phyloP scores from a whole-genome alignment of 1,140 invertebrate genomes.

The Sitodiplosis mosellana region DNA sequence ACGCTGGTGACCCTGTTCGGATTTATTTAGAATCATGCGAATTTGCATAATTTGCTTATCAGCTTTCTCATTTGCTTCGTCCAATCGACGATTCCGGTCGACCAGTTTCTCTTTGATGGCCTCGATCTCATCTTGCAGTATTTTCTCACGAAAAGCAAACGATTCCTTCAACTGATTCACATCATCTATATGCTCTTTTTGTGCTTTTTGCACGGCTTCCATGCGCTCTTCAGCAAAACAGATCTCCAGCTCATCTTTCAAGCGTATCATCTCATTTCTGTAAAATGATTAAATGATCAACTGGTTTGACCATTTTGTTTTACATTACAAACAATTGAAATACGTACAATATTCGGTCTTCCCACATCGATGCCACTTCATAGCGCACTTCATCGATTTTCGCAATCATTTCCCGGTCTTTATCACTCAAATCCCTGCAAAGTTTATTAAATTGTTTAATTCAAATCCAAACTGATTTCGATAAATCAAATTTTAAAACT shows the following conservation, averaged over 20 bases:
- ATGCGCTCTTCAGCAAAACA: constrained; percentile 38
- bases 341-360: constrained; percentile 30
- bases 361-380: constrained; percentile 34
- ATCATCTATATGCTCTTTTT: constrained; percentile 29
- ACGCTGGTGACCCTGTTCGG: constrained; percentile 27
- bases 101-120: constrained; percentile 31
- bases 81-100: constrained; percentile 29
- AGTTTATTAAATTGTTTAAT: background rate
- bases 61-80: constrained; percentile 17
- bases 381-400: constrained; percentile 33
- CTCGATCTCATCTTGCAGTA: constrained; percentile 34
- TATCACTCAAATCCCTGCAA: constrained; percentile 29
- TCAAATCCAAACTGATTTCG: background rate
- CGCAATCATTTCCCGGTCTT: constrained; percentile 30
- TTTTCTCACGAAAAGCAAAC: constrained; percentile 32
- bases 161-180: constrained; percentile 28
- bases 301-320: too few species aligned
- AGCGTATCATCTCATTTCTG: constrained; percentile 30
- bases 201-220: constrained; percentile 30
- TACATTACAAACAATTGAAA: too few species aligned
- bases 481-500: constrained; percentile 5
- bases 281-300: too few species aligned
- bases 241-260: constrained; percentile 38
- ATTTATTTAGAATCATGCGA: constrained; percentile 23
- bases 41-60: constrained; percentile 20